A percentile compares a stretch with the other conserved stretches of the same genome.
Conservation (phyloP, 2,888 invertebrate species). For the Seira sanloemensis region DNA sequence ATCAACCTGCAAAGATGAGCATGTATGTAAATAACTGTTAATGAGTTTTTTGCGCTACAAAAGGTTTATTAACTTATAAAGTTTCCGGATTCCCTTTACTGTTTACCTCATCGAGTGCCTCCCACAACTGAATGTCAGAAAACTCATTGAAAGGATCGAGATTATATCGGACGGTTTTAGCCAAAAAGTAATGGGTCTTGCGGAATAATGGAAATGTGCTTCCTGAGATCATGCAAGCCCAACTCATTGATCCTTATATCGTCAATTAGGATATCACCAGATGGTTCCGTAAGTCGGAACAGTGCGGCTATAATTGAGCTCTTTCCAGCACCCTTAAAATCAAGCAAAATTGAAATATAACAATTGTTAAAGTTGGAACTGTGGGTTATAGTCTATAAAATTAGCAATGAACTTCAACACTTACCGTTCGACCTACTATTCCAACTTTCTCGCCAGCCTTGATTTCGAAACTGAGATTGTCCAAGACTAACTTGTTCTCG, state of each 20-base stretch:
- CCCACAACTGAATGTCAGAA: constrained; percentile 88
- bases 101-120: constrained; percentile 86
- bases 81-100: neutral
- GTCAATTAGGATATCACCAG: constrained; percentile 89
- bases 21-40: neutral
- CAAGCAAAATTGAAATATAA: neutral
- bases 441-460: constrained; percentile 81
- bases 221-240: constrained; percentile 83
- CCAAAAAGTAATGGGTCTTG: constrained; percentile 95
- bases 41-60: too few species aligned
- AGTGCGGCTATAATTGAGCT: constrained; percentile 86
- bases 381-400: too few species aligned
- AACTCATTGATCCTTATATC: constrained; percentile 75
- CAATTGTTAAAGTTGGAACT: too few species aligned
- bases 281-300: constrained; percentile 87
- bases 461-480: constrained; percentile 78
- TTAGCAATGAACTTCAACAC: neutral
- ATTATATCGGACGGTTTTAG: constrained; percentile 86
- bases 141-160: constrained; percentile 92
- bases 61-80: neutral
- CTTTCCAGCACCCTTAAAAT: constrained; percentile 82
- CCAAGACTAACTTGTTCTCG: constrained; percentile 78
- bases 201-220: constrained; percentile 87
- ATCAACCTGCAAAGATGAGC: constrained; percentile 44
- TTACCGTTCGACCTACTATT: constrained; percentile 80